These are phyloP conservation scores for Artibeus lituratus DNA, from an alignment of 2,797 vertebrate species.

Conservation along the genomic window DNA sequence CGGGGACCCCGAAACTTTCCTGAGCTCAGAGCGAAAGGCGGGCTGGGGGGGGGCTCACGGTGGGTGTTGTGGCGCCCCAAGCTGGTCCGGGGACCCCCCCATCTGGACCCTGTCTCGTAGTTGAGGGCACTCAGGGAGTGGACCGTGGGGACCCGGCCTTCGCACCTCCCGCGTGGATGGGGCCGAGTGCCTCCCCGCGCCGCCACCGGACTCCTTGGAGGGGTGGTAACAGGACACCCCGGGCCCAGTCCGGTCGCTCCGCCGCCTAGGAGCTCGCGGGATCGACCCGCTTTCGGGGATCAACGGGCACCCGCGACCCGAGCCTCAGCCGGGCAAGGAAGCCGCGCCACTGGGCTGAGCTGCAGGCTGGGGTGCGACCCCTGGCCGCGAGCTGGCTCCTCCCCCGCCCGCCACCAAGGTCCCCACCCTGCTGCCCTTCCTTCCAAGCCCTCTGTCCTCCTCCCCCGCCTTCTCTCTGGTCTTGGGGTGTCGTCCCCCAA, in stretches of 20 bases:
- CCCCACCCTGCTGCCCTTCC: not conserved
- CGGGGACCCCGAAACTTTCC: slow-evolving; percentile 61
- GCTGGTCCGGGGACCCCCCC: not conserved
- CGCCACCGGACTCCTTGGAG: not conserved
- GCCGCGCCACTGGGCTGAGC: not conserved
- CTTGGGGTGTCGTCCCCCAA: slow-evolving; percentile 29
- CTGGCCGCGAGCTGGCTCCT: not conserved
- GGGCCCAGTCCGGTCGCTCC: fast-evolving
- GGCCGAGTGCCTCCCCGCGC: not conserved
- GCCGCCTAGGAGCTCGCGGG: not conserved
- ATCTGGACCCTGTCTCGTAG: not conserved
- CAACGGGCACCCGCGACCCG: not conserved
- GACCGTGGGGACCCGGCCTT: not conserved
- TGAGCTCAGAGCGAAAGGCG: not conserved
- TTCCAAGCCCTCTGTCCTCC: not conserved
- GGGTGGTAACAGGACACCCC: not conserved
- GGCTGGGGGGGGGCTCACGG: not conserved
- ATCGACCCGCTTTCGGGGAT: not conserved
- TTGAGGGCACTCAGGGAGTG: not conserved
- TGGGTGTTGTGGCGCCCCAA: not conserved
- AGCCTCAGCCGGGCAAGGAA: not conserved
- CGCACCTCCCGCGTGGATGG: not conserved
- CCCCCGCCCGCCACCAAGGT: not conserved
- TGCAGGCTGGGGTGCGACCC: not conserved
- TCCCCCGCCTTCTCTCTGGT: not conserved